Base-by-base conservation (phyloP, 92 coral and sea anemone species). In the Plumapathes pennacea region DNA sequence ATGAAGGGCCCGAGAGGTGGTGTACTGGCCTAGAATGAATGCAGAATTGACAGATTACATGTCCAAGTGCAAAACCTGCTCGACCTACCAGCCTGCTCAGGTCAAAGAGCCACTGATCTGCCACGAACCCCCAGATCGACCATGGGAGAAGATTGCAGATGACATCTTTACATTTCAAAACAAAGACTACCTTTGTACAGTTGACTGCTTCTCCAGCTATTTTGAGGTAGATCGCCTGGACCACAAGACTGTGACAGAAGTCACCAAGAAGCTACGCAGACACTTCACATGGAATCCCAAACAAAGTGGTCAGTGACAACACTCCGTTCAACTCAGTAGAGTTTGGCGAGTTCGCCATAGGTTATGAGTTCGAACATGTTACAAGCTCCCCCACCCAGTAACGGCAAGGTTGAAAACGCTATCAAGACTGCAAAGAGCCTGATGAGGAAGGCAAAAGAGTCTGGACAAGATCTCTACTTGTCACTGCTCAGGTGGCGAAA, bases 331-430 rank as follows among this genome's bases (percentile, higher is more conserved):
- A 33, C 23, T 54, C 66, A 2, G 25, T 11, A 3, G 66, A 60
- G 44, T 68, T 77, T 25, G 17, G 55, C 23, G 41, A 47, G 6
- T 77, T 68, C 44, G 52, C 59, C 32, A 38, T 28, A 27, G 44
- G 39, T 48, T 68, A 59, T 38, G 72, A 60, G 49, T 77, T 77
- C 39, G 72, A 69, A 15, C 68, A 53, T 22, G 33, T 55, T 10
- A 71, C 61, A 45, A 71, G 85, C 39, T 71, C 69, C n/a, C 75
- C 85, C 61, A 10, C 54, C 58, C 18, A 67, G 83, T 44, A 62
- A 73, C 12, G 77, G 71, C 2, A 50, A 60, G 50, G 70, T 58
- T 1, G 76, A 76, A 30, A 67, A 59, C 54, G 57, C 64, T 4
- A 55, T 67, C 1, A 59, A 60, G 64, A 59, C 76, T 9, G 37